Evolutionary conservation across 2,797 vertebrate species (phyloP).

Genomic region (Squalus acanthias): DNA sequence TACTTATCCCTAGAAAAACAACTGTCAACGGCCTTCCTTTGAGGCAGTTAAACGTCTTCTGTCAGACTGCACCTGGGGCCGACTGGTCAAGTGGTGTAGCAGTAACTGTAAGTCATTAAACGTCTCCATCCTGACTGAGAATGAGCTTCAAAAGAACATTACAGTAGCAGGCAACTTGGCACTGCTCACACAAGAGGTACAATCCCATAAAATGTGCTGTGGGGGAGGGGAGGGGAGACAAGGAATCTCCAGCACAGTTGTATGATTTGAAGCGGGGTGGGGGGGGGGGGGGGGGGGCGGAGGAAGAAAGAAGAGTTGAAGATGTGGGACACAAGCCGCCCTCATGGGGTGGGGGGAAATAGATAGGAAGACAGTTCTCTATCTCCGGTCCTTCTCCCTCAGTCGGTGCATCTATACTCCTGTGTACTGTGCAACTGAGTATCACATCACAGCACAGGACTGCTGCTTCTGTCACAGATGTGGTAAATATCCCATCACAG

Average conservation of each 20-base stretch:
- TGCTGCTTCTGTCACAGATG: background rate
- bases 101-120: slow-evolving; percentile 20
- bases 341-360: background rate
- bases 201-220: background rate
- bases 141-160: slow-evolving; percentile 12
- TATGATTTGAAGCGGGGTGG: background rate
- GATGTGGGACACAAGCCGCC: background rate
- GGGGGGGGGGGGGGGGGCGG: no score
- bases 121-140: background rate
- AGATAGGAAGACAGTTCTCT: background rate
- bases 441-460: background rate
- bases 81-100: slow-evolving; percentile 31
- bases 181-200: background rate
- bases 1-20: slow-evolving; percentile 42
- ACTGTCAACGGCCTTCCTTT: slow-evolving; percentile 40
- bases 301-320: background rate
- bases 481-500: background rate
- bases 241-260: background rate
- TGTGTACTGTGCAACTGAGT: background rate
- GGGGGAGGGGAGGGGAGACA: background rate
- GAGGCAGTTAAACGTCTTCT: slow-evolving; percentile 39
- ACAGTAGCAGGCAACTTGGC: slow-evolving; percentile 30
- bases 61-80: slow-evolving; percentile 41
- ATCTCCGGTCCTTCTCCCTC: background rate
- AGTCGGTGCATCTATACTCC: background rate